Conservation (phyloP, 2,113 vertebrate species). For the Charina bottae region DNA sequence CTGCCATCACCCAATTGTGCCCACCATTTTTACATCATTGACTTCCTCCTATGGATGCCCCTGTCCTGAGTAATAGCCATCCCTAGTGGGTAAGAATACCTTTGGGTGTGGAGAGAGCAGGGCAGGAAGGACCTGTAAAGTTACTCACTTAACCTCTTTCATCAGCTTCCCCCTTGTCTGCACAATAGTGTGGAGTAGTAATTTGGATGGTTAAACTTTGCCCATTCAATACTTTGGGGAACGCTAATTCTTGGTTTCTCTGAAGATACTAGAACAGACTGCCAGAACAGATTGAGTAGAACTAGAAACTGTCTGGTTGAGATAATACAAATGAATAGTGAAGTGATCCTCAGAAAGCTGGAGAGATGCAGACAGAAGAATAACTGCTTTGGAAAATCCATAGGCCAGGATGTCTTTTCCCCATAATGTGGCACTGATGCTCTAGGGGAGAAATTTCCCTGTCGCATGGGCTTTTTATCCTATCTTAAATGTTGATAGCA, state of each 20-base stretch:
- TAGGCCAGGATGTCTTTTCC: not conserved
- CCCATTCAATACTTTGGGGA: not conserved
- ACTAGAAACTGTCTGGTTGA: not conserved
- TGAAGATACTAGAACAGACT: not conserved
- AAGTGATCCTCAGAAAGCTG: not conserved
- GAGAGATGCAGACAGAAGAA: not conserved
- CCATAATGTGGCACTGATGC: not conserved
- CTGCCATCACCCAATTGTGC: not conserved
- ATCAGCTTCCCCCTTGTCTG: not conserved
- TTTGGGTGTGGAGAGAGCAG: not conserved
- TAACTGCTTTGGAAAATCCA: not conserved
- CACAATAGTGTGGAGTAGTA: not conserved
- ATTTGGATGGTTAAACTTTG: not conserved
- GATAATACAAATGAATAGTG: not conserved
- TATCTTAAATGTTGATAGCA: not conserved
- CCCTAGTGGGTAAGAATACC: not conserved
- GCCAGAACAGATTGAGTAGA: not conserved
- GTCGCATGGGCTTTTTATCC: not conserved
- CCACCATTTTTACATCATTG: not conserved
- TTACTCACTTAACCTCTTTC: not conserved
- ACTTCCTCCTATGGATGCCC: not conserved
- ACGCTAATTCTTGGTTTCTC: not conserved
- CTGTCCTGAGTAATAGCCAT: not conserved
- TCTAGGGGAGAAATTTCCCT: not conserved
- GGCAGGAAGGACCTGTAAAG: not conserved